Base-by-base conservation (phyloP, 2,888 invertebrate genomes). In the Hybos culiciformis region DNA sequence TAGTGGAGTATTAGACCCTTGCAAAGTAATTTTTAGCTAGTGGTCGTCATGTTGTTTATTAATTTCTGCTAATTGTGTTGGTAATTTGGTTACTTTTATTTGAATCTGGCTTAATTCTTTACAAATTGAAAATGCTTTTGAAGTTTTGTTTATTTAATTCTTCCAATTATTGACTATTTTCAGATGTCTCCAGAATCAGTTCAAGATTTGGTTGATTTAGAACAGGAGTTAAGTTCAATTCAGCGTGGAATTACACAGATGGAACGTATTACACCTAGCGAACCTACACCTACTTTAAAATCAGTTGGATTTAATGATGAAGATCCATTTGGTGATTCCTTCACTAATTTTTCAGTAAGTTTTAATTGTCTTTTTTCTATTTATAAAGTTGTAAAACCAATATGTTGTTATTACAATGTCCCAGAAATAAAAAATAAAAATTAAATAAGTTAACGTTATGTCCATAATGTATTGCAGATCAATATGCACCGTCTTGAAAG, bases 201-300 rank as follows among this genome's bases (percentile, higher is more conserved):
- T 26, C 87, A 87, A 2, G 87, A 90, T 69, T 69, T 91, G 47
- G 81, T 91, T 14, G 90, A 88, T 64, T 69, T 90, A 50, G 90
- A 90, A 62, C 80, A 87, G 56, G 90, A 90, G 67, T 69, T 91
- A 47, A 84, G 80, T 59, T 87, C 85, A 45, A 68, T 90, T 54
- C 81, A 90, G 59, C 78, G 88, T 52, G 90, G 90, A 3, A 79
- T 90, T 48, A 82, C 84, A 51, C 88, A 90, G 67, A 86, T 90
- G 72, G 87, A 87, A 62, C 77, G 84, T 45, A 80, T 87, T 26
- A 87, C 87, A 4, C 80, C 80, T 8, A 78, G 75, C 26, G 78
- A 78, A 57, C 70, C 71, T 34, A 75, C 80, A 3, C 74, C 80
- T 5, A 70, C 75, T n/a, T 20, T 18, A 1, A 40, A 14, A 37